Conservation (phyloP, 2,797 vertebrate genomes). For the Scomberomorus guttatus region DNA sequence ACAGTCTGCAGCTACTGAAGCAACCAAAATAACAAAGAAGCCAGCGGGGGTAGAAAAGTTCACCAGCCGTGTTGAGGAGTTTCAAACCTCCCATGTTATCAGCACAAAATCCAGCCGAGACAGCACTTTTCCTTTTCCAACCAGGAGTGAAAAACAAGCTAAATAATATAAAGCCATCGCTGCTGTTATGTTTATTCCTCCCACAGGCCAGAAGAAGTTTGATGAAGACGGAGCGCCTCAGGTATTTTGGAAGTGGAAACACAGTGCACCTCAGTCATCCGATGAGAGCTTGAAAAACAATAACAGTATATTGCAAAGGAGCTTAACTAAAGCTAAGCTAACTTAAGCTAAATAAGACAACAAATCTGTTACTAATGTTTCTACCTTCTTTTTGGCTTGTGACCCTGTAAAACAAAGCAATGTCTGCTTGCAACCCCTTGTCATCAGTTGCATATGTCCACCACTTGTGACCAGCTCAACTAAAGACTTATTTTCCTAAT, state of each 20-base stretch:
- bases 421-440: no score
- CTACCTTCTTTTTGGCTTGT: no score
- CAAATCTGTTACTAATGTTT: no score
- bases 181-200: constrained; percentile 15
- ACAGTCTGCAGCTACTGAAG: neutral
- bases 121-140: constrained; percentile 43
- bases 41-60: neutral
- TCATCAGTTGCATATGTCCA: no score
- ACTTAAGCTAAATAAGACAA: no score
- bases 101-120: constrained; percentile 39
- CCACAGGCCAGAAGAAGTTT: neutral
- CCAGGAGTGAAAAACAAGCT: constrained; percentile 30
- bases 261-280: neutral
- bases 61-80: constrained; percentile 19
- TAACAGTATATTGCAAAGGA: neutral
- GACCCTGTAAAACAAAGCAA: no score
- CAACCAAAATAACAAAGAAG: neutral
- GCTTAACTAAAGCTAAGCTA: neutral
- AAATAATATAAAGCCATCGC: neutral
- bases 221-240: neutral
- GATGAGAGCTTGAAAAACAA: neutral
- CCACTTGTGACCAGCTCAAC: no score
- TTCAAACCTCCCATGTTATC: constrained; percentile 39
- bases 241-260: neutral
- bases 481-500: no score